A percentile compares a stretch with the other conserved stretches of the same genome.
Conservation (phyloP, 2,888 invertebrate genomes). For the Enchytraeus crypticus region DNA sequence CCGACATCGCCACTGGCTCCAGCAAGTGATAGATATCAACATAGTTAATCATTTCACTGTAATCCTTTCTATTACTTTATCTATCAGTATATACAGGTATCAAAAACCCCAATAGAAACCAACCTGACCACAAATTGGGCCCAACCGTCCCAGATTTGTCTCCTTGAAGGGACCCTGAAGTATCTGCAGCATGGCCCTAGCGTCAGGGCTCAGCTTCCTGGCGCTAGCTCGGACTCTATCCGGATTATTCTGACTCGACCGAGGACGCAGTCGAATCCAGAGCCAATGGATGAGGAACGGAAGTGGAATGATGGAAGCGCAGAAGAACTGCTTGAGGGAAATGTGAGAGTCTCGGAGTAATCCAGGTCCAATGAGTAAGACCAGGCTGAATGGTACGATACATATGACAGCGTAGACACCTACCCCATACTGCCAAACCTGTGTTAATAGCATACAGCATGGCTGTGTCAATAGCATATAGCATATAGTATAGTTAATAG, state of each 20-base stretch:
- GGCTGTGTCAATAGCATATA: no score
- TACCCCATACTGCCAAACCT: slow-evolving; percentile 27
- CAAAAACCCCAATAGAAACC: no score
- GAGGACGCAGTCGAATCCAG: slow-evolving; percentile 15
- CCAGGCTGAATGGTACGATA: slow-evolving; percentile 26
- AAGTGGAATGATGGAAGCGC: slow-evolving; percentile 24
- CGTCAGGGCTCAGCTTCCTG: slow-evolving; percentile 10
- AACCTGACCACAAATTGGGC: slow-evolving; percentile 23
- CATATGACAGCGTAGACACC: slow-evolving; percentile 24
- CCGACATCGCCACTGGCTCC: no score
- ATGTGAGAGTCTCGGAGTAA: slow-evolving; percentile 24
- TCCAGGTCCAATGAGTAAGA: slow-evolving; percentile 26
- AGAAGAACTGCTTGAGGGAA: slow-evolving; percentile 25
- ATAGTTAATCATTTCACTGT: no score
- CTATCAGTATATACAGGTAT: no score
- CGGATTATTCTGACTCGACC: background rate
- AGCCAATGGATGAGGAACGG: slow-evolving; percentile 27
- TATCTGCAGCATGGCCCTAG: slow-evolving; percentile 24
- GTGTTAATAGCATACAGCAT: no score
- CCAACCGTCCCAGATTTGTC: slow-evolving; percentile 12
- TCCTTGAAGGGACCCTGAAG: slow-evolving; percentile 29
- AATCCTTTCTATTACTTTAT: no score
- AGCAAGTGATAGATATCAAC: no score
- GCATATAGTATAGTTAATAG: no score
- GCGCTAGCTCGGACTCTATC: background rate